These are phyloP conservation scores for Conistra vaccinii DNA, from an alignment of 2,888 invertebrate genomes.

Conservation along the genomic window DNA sequence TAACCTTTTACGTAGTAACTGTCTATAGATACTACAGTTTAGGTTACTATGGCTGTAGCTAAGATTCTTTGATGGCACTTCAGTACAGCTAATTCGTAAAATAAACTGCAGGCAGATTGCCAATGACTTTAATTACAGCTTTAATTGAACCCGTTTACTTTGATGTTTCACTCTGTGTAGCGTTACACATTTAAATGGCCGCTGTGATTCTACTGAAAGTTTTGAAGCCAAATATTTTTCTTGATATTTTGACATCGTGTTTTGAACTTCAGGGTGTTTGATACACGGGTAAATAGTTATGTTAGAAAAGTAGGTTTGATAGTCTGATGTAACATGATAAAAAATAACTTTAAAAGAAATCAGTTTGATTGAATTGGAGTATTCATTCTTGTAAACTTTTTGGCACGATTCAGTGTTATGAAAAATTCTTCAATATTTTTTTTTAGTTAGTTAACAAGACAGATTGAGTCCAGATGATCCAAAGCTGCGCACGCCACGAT, in stretches of 20 bases:
- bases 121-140: slow-evolving; percentile 51
- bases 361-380: neutral
- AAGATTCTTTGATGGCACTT: slow-evolving; percentile 18
- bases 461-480: slow-evolving; percentile 39
- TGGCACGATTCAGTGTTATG: slow-evolving; percentile 19
- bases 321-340: neutral
- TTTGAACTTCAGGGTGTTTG: neutral
- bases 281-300: neutral
- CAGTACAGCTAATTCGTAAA: slow-evolving; percentile 10
- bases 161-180: slow-evolving; percentile 47
- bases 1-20: neutral
- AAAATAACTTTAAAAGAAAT: neutral
- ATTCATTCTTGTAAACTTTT: slow-evolving; percentile 19
- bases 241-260: neutral
- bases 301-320: neutral
- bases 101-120: slow-evolving; percentile 44
- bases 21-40: neutral
- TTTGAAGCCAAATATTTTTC: neutral
- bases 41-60: no score
- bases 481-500: slow-evolving; percentile 63
- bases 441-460: slow-evolving; percentile 10
- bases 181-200: slow-evolving; percentile 3
- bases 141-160: slow-evolving; percentile 41
- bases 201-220: neutral
- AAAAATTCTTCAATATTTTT: neutral